Conservation (phyloP, 2,888 invertebrate genomes). For the Microplitis deprimator region DNA sequence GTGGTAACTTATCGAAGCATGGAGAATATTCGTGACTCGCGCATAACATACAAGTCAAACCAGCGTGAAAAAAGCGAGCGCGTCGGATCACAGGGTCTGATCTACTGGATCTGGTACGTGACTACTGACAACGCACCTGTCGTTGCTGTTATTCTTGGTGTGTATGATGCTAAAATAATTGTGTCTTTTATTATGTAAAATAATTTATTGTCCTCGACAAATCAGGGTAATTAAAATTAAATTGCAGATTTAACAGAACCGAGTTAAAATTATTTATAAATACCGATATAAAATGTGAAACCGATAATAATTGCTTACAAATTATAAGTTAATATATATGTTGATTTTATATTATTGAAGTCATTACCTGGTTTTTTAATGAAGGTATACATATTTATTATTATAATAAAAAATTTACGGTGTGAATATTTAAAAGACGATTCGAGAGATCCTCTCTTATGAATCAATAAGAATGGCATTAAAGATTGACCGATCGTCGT, state of each 20-base stretch:
- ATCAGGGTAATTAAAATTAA: background rate
- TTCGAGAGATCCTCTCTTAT: background rate
- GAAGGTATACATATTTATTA: too few species aligned
- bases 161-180: conserved; percentile 23
- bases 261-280: too few species aligned
- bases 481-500: conserved; percentile 18
- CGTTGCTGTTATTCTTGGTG: conserved; percentile 31
- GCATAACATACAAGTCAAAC: conserved; percentile 40
- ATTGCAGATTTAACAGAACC: background rate
- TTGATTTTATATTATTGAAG: too few species aligned
- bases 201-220: conserved; percentile 43
- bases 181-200: conserved; percentile 34
- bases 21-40: conserved; percentile 50
- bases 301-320: too few species aligned
- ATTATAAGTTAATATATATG: too few species aligned
- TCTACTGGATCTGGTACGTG: conserved; percentile 50
- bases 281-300: too few species aligned
- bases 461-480: background rate
- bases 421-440: background rate
- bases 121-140: conserved; percentile 49
- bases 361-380: too few species aligned
- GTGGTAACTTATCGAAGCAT: conserved; percentile 36
- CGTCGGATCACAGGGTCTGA: conserved; percentile 49
- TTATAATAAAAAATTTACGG: background rate
- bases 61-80: conserved; percentile 52